Evolutionary conservation across 2,113 vertebrate genomes (phyloP), one percentile per base, ranked within the genome.

Genomic region (Ailuropoda melanoleuca): DNA sequence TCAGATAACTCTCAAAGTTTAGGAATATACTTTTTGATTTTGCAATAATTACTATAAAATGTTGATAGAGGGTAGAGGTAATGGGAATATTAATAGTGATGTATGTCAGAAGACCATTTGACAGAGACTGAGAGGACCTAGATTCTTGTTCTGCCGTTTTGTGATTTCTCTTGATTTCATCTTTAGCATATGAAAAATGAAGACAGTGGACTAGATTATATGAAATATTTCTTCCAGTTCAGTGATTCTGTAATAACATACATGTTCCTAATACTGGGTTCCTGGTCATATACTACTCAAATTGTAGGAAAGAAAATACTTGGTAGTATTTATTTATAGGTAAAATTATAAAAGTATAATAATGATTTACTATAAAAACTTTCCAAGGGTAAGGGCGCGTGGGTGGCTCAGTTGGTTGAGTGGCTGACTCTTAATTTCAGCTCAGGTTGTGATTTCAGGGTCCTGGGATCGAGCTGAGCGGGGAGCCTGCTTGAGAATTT

Each of bases 101-200:
- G 8, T 24, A 48, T 78, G 60, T 88, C 96, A 68, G 89, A 90
- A 91, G 21, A 92, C 43, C 5, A 46, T 84, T 83, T 95, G 37
- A 82, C 62, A 85, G 55, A 94, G 26, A 80, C 64, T 53, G 26
- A 91, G 37, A 92, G n/a, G 85, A 90, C 53, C 58, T 94, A 82
- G 29, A 78, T 53, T 95, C 43, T 96, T 48, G 37, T 97, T 81
- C 34, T 94, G 6, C n/a, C 23, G 5, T 70, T 80, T 94, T 68
- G 31, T 43, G 9, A 86, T 85, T 82, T 93, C 64, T 91, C 4
- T 85, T 95, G 64, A 81, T 56, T 93, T 97, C 31, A 84, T 72
- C 80, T 94, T 97, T 87, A 95, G 29, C 39, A 46, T 77, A 80
- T 96, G 72, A 90, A 92, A 97, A 92, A 55, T 78, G 9, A 92